phyloP scores from a whole-genome alignment of 2,888 invertebrate species.

The Willowsia nigromaculata region DNA sequence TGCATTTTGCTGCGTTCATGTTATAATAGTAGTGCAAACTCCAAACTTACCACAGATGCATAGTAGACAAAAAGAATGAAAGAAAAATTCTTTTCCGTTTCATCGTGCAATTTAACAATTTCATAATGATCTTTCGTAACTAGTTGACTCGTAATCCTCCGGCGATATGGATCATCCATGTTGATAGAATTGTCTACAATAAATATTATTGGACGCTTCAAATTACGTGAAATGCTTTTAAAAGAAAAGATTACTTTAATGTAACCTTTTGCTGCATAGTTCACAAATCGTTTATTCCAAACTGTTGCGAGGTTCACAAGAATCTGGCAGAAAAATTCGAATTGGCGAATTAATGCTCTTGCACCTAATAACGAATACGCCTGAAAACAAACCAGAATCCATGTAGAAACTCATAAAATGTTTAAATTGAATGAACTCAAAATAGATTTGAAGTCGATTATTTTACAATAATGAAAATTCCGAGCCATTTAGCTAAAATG shows the following conservation, averaged over 20 bases:
- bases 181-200: constrained; percentile 27
- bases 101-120: constrained; percentile 46
- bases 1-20: too few species aligned
- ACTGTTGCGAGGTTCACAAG: constrained; percentile 40
- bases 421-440: not conserved
- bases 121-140: constrained; percentile 45
- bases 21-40: too few species aligned
- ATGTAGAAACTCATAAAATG: not conserved
- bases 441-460: not conserved
- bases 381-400: not conserved
- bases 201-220: too few species aligned
- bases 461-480: constrained; percentile 36
- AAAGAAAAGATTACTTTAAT: not conserved
- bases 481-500: constrained; percentile 1
- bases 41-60: constrained; percentile 32
- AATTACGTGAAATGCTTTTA: not conserved
- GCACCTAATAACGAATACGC: constrained; percentile 46
- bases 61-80: constrained; percentile 52
- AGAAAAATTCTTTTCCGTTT: constrained; percentile 48
- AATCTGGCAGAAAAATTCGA: constrained; percentile 61
- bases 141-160: constrained; percentile 25
- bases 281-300: constrained; percentile 57
- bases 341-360: constrained; percentile 57
- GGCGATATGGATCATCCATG: constrained; percentile 38
- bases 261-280: constrained; percentile 49